Percentiles rank a stretch among this genome's conserved stretches.
Evolutionary conservation across 2,113 vertebrate species (phyloP).

Genomic region (Xiphophorus hellerii): DNA sequence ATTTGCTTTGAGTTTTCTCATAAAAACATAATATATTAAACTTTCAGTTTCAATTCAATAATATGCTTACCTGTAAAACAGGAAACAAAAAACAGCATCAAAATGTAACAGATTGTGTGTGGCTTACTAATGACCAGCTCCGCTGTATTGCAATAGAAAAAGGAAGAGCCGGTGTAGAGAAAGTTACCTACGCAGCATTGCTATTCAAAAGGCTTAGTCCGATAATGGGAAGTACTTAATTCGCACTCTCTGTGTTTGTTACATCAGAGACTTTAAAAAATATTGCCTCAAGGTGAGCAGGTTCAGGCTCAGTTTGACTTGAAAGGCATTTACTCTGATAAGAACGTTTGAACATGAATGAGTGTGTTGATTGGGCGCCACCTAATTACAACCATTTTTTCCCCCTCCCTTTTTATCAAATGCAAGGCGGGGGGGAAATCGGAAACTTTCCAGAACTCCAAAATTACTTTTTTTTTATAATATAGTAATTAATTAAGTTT

Average conservation of each 20-base stretch:
- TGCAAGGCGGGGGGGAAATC: not conserved
- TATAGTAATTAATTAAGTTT: not conserved
- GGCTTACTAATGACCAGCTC: slow-evolving; percentile 46
- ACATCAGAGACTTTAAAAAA: slow-evolving; percentile 14
- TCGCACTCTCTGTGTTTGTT: slow-evolving; percentile 21
- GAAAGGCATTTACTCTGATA: slow-evolving; percentile 7
- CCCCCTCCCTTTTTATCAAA: not conserved
- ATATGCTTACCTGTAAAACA: slow-evolving; percentile 26
- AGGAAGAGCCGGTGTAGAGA: not conserved
- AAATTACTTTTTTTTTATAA: not conserved
- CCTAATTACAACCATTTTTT: not conserved
- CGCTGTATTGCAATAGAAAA: slow-evolving; percentile 24
- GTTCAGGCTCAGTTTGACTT: slow-evolving; percentile 6
- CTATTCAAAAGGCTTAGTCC: slow-evolving; percentile 30
- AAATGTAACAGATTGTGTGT: slow-evolving; percentile 33
- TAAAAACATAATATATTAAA: not conserved
- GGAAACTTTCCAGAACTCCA: not conserved
- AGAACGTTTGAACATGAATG: not conserved
- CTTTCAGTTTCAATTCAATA: not conserved
- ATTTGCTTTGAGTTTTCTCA: not conserved
- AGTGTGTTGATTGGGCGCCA: not conserved
- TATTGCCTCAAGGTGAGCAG: not conserved
- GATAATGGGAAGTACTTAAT: slow-evolving; percentile 8
- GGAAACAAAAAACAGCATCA: slow-evolving; percentile 44
- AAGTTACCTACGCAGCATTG: not conserved